Conservation (phyloP, 1,140 invertebrate genomes). For the Anastrepha obliqua region DNA sequence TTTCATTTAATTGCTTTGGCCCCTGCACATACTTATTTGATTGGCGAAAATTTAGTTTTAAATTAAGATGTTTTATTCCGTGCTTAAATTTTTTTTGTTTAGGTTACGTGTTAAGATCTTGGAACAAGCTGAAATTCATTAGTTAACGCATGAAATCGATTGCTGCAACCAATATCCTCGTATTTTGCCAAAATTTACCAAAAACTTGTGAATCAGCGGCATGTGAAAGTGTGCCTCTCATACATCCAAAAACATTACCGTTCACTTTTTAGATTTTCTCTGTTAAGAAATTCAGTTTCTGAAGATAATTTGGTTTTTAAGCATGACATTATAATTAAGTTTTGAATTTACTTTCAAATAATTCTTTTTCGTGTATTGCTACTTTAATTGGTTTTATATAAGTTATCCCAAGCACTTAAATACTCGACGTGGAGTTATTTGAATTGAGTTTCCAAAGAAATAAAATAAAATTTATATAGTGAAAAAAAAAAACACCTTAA, state of each 20-base stretch:
- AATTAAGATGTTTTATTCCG: neutral
- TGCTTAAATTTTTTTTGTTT: neutral
- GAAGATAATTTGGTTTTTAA: neutral
- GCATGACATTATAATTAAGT: slow-evolving; percentile 14
- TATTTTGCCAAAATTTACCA: neutral
- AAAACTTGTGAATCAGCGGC: neutral
- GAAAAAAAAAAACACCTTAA: no score
- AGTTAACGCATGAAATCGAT: no score
- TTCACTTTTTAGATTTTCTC: neutral
- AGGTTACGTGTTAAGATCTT: no score
- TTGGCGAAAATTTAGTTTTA: neutral
- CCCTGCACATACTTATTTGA: neutral
- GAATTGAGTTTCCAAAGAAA: neutral
- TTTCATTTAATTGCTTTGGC: neutral
- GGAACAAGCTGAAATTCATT: no score
- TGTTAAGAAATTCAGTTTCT: slow-evolving; percentile 17
- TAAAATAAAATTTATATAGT: no score
- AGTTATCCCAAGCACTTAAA: slow-evolving; percentile 40
- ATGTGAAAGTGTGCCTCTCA: neutral
- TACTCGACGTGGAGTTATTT: neutral
- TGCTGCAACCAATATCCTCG: neutral
- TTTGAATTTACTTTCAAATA: slow-evolving; percentile 27
- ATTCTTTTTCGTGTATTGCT: slow-evolving; percentile 24
- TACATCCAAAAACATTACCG: neutral
- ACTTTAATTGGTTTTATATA: slow-evolving; percentile 5